Evolutionary conservation across 2,888 invertebrate species (phyloP).

Genomic region (Sarcophaga carnaria): DNA sequence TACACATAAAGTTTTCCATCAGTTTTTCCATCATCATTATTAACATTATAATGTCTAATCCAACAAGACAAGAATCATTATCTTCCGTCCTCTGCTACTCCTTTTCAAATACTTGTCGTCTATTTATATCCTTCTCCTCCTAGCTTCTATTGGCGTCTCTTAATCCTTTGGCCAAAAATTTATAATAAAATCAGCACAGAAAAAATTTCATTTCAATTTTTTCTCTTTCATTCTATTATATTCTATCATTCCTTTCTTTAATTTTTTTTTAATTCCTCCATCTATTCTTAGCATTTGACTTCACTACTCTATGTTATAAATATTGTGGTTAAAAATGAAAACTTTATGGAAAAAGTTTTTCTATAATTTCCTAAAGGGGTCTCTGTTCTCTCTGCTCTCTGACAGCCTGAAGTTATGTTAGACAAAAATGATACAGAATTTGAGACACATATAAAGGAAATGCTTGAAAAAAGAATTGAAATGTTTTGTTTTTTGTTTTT

Average conservation of each 20-base stretch:
- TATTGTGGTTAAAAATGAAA: slow-evolving; percentile 17
- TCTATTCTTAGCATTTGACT: not conserved
- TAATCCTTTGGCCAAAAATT: slow-evolving; percentile 25
- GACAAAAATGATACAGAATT: not conserved
- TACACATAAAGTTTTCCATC: not conserved
- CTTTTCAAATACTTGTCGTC: not conserved
- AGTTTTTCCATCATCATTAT: slow-evolving; percentile 16
- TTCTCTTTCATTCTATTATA: not conserved
- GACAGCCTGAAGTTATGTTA: not conserved
- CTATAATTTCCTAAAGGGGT: not conserved
- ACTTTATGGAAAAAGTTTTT: slow-evolving; percentile 17
- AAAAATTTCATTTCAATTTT: not conserved
- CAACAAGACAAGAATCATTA: not conserved
- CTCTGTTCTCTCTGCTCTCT: too few species aligned
- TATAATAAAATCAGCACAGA: not conserved
- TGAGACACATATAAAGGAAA: not conserved
- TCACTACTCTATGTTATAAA: not conserved
- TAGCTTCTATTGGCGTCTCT: not conserved
- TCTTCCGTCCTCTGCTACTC: not conserved
- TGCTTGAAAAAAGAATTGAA: not conserved
- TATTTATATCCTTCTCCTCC: too few species aligned
- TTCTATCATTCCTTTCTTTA: not conserved
- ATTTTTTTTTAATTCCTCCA: not conserved
- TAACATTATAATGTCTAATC: slow-evolving; percentile 20
- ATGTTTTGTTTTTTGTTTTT: not conserved